These are phyloP conservation scores for Tribolium freemani DNA, from an alignment of 2,888 invertebrate species.

Conservation along the genomic window DNA sequence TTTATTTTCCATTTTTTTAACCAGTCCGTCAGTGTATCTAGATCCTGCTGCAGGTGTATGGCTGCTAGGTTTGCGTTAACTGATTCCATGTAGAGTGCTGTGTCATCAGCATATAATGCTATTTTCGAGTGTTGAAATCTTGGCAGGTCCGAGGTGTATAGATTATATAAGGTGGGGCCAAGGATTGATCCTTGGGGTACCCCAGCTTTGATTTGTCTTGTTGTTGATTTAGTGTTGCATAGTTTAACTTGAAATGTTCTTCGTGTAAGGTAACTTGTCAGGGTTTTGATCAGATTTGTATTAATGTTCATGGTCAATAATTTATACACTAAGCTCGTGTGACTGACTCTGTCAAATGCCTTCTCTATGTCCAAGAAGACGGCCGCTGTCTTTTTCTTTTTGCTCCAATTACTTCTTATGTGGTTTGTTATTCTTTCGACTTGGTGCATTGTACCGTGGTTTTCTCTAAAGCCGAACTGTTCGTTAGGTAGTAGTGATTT, in stretches of 20 bases:
- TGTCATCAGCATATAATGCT: conserved; percentile 29
- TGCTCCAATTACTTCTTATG: background rate
- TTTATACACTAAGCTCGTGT: conserved; percentile 5
- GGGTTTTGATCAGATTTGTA: background rate
- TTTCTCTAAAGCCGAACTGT: conserved; percentile 31
- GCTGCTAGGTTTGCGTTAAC: background rate
- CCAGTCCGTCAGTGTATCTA: background rate
- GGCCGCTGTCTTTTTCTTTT: background rate
- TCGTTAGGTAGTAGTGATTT: conserved; percentile 5
- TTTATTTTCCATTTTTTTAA: conserved; percentile 19
- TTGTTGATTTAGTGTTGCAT: background rate
- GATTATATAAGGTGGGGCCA: conserved; percentile 39
- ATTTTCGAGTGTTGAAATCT: background rate
- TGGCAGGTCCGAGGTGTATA: conserved; percentile 29
- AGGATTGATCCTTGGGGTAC: conserved; percentile 47
- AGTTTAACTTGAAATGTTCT: background rate
- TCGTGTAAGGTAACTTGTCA: background rate
- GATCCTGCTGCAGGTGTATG: background rate
- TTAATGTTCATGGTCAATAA: background rate
- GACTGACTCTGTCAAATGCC: conserved; percentile 3
- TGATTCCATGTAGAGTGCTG: background rate
- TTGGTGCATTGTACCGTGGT: conserved; percentile 11
- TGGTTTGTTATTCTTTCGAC: conserved; percentile 1
- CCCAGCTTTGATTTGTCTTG: conserved; percentile 30
- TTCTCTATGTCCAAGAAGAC: conserved; percentile 16